phyloP scores from a whole-genome alignment of 1,140 invertebrate species.

The Drosophila melanogaster region Release_6_plus_ISO1_MT NC_004354.4:3661501-3662000 shows the following conservation, averaged over 20 bases:
- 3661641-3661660: background rate
- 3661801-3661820: slow-evolving; percentile 64
- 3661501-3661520: background rate
- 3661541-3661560: background rate
- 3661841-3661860: slow-evolving; percentile 64
- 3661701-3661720: slow-evolving; percentile 21
- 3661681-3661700: slow-evolving; percentile 4
- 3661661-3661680: background rate
- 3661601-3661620: slow-evolving; percentile 3
- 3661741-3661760: background rate
- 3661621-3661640: slow-evolving; percentile 5
- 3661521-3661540: background rate
- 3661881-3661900: slow-evolving; percentile 13
- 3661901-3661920: slow-evolving; percentile 2
- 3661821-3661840: slow-evolving; percentile 58
- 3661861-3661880: slow-evolving; percentile 60
- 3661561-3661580: background rate
- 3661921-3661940: background rate
- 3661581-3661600: background rate
- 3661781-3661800: slow-evolving; percentile 38
- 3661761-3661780: background rate
- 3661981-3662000: too few species aligned
- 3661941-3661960: slow-evolving; percentile 5
- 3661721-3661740: background rate
- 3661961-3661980: too few species aligned